Evolutionary conservation across 2,888 invertebrate genomes (phyloP), one percentile per base, ranked within the genome.

Genomic region (Dryadula phaetusa): DNA sequence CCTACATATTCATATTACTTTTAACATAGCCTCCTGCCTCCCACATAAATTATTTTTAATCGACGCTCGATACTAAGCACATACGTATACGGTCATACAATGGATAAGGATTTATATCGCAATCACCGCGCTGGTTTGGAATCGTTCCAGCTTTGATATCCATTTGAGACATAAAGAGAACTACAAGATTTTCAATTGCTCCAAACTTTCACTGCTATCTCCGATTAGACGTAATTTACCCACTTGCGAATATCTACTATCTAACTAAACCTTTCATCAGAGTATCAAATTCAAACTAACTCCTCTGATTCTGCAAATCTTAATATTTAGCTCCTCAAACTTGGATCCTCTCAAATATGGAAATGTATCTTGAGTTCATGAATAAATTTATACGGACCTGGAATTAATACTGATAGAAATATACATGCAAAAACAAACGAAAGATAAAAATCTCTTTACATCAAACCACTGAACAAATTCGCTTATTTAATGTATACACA

Each of bases 81-180:
- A 42, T 40, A 56, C 40, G 20, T 32, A 37, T 12, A 32, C n/a
- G 32, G 16, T 52, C 52, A 22, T 58, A 42, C 42, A 56, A 56
- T 67, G 76, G 78, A 83, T 86, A 81, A 79, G 78, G 79, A 86
- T 87, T 87, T 86, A 86, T 82, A 80, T 76, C 71, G 82, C 79
- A 83, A 84, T 87, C 84, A 81, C 75, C 70, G 72, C 74, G 74
- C 77, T 72, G 68, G 69, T 70, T 82, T 88, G 87, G 86, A 84
- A 71, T 64, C 71, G 72, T 73, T 84, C 85, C 86, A 87, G 82
- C 72, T 71, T 71, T 74, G 72, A 79, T 85, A 83, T 86, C 81
- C 83, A 83, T 84, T 84, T 83, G 81, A 78, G 77, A 76, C 76
- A 75, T 76, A 76, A 78, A 70, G 67, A 79, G 67, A 72, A 72